Conservation (phyloP, 1,140 invertebrate genomes). For the Eueides isabella region DNA sequence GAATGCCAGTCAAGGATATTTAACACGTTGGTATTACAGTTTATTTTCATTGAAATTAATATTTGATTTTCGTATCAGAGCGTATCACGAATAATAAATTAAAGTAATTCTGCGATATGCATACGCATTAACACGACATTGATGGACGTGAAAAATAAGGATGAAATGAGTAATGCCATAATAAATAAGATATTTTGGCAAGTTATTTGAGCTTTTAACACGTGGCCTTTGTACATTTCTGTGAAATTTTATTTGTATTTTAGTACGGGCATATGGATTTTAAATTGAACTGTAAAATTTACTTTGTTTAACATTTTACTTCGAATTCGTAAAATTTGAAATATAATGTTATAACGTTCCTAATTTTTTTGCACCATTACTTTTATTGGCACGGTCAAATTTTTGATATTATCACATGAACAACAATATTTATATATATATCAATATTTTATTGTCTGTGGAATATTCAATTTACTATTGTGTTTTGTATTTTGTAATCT, state of each 20-base stretch:
- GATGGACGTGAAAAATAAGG: constrained; percentile 41
- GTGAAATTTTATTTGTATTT: neutral
- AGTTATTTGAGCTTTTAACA: neutral
- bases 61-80: constrained; percentile 68
- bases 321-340: neutral
- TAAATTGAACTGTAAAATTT: neutral
- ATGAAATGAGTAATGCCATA: constrained; percentile 19
- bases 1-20: constrained; percentile 53
- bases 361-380: neutral
- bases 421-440: too few relatives aligned
- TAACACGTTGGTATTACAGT: constrained; percentile 52
- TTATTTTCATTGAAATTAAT: constrained; percentile 74
- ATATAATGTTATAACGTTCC: neutral
- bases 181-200: constrained; percentile 9
- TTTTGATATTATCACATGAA: neutral
- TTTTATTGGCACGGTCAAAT: neutral
- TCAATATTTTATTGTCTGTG: too few relatives aligned
- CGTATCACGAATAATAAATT: constrained; percentile 34
- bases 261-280: neutral
- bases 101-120: constrained; percentile 32
- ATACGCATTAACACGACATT: constrained; percentile 50
- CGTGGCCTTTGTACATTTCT: neutral
- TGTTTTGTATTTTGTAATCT: too few relatives aligned
- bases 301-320: neutral
- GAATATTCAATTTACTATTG: too few relatives aligned